Conservation (phyloP, 2,888 invertebrate genomes). For the Latheticus oryzae region DNA sequence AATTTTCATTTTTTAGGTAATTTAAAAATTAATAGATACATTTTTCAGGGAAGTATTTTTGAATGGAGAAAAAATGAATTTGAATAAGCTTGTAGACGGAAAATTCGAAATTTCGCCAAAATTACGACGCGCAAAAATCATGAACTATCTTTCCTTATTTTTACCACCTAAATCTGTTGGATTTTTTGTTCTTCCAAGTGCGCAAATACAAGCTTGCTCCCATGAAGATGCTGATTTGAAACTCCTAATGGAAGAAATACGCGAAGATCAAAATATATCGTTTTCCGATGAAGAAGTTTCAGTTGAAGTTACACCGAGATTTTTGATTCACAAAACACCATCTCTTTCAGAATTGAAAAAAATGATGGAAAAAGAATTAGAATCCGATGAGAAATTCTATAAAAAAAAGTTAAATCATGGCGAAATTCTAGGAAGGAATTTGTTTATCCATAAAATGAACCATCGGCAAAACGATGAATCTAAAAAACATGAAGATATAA, state of each 20-base stretch:
- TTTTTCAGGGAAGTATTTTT: conserved; percentile 71
- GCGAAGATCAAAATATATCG: conserved; percentile 62
- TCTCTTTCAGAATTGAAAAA: conserved; percentile 45
- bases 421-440: conserved; percentile 33
- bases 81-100: conserved; percentile 69
- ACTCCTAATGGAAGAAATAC: conserved; percentile 55
- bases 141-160: conserved; percentile 69
- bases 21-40: conserved; percentile 1
- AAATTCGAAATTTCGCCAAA: conserved; percentile 59
- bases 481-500: conserved; percentile 34
- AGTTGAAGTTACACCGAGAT: conserved; percentile 56
- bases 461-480: conserved; percentile 41
- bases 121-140: conserved; percentile 68
- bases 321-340: conserved; percentile 10
- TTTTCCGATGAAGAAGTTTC: conserved; percentile 63
- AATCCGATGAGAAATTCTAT: conserved; percentile 56
- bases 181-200: conserved; percentile 80
- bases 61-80: conserved; percentile 72
- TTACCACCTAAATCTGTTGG: conserved; percentile 77
- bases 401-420: conserved; percentile 41
- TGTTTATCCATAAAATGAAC: conserved; percentile 42
- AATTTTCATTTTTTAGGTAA: conserved; percentile 38
- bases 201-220: conserved; percentile 72
- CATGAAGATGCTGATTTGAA: conserved; percentile 56
- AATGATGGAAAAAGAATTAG: conserved; percentile 55